phyloP scores from a whole-genome alignment of 2,888 invertebrate genomes.

The Stramonita haemastoma region DNA sequence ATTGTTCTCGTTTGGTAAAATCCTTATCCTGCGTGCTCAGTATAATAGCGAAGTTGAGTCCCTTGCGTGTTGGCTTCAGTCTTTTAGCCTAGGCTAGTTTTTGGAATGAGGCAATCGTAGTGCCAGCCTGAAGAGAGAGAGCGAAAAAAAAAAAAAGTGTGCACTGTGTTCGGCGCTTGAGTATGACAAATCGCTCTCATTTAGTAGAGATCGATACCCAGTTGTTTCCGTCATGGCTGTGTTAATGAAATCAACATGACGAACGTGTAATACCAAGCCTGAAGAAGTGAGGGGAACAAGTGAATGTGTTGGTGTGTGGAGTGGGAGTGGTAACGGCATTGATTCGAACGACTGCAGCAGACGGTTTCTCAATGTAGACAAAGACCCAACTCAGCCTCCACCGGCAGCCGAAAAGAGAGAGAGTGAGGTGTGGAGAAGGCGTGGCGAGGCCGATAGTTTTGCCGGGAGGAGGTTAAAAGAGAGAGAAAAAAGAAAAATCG shows the following conservation, averaged over 20 bases:
- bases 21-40: background rate
- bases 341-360: no score
- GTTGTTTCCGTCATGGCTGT: background rate
- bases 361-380: background rate
- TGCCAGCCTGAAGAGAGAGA: background rate
- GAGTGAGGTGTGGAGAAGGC: constrained; percentile 17
- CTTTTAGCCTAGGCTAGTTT: no score
- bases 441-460: background rate
- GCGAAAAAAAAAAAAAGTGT: no score
- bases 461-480: background rate
- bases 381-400: background rate
- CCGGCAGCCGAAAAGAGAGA: background rate
- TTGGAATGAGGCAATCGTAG: background rate
- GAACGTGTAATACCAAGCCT: background rate
- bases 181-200: background rate
- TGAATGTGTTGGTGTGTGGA: no score
- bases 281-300: background rate
- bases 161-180: background rate
- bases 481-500: no score
- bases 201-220: background rate
- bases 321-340: constrained; percentile 4
- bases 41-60: no score
- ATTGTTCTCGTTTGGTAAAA: background rate
- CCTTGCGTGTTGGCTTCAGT: background rate
- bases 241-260: background rate